A percentile compares a stretch with the other conserved stretches of the same genome.
Conservation (phyloP, 2,888 invertebrate species). For the Desoria tigrina region DNA sequence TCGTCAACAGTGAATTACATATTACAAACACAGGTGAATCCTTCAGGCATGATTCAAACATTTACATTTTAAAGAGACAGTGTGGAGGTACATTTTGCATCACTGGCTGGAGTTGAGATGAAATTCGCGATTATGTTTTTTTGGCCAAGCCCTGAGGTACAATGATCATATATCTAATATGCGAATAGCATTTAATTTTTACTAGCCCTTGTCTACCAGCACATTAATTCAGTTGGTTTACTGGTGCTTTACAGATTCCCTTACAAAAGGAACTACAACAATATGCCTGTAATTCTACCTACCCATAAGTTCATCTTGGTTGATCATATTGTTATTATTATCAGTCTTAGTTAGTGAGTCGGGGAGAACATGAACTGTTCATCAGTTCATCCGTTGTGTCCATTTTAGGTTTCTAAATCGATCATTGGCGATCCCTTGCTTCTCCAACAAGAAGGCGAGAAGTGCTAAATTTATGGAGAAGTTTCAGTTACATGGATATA, state of each 20-base stretch:
- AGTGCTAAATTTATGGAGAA: too few species aligned
- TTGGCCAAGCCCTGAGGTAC: background rate
- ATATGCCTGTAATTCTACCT: background rate
- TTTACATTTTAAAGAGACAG: slow-evolving; percentile 5
- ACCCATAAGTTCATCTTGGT: background rate
- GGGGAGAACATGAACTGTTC: too few species aligned
- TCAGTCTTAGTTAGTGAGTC: too few species aligned
- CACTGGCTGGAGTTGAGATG: slow-evolving; percentile 10
- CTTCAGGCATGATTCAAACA: background rate
- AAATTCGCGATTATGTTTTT: slow-evolving; percentile 7
- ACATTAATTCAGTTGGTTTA: background rate
- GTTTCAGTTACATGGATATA: too few species aligned
- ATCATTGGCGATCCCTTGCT: too few species aligned
- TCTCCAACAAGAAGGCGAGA: too few species aligned
- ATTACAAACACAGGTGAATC: background rate
- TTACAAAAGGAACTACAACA: background rate
- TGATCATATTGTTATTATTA: background rate
- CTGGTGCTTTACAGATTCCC: background rate
- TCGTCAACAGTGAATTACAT: background rate
- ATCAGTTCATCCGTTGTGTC: too few species aligned
- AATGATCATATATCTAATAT: background rate
- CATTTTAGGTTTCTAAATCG: too few species aligned
- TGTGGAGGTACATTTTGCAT: slow-evolving; percentile 1
- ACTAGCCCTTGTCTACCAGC: background rate
- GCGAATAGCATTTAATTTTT: background rate